Percentiles rank a stretch among this genome's conserved stretches.
phyloP scores from a whole-genome alignment of 2,113 vertebrate genomes.

The Gracilinanus agilis region DNA sequence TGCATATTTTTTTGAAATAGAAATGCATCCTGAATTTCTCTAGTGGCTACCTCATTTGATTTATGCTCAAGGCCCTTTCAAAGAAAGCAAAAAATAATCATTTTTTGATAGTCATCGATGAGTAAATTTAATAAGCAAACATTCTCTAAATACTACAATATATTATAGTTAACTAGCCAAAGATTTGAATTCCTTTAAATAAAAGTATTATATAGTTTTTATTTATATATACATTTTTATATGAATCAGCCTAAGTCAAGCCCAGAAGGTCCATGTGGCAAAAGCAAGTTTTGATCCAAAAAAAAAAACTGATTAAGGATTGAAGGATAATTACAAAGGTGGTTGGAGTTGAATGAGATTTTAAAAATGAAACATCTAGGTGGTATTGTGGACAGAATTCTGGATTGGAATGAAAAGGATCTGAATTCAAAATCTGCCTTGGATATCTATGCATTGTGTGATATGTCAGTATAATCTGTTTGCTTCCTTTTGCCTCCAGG shows the following conservation, averaged over 20 bases:
- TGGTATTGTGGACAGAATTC: neutral
- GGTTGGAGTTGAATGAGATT: neutral
- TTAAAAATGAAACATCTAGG: neutral
- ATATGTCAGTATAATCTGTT: neutral
- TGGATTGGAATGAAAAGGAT: neutral
- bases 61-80: neutral
- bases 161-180: neutral
- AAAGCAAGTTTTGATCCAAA: neutral
- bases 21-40: constrained; percentile 30
- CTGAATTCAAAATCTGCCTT: neutral
- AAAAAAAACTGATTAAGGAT: neutral
- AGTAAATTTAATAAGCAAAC: neutral
- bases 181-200: neutral
- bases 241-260: neutral
- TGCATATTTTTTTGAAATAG: constrained; percentile 43
- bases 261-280: neutral
- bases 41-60: neutral
- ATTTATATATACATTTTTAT: neutral
- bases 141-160: neutral
- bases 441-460: neutral
- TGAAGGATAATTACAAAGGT: neutral
- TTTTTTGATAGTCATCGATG: neutral
- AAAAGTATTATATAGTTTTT: neutral
- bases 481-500: neutral
- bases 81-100: neutral